Conservation (phyloP, 2,113 vertebrate genomes). For the Suricata suricatta region DNA sequence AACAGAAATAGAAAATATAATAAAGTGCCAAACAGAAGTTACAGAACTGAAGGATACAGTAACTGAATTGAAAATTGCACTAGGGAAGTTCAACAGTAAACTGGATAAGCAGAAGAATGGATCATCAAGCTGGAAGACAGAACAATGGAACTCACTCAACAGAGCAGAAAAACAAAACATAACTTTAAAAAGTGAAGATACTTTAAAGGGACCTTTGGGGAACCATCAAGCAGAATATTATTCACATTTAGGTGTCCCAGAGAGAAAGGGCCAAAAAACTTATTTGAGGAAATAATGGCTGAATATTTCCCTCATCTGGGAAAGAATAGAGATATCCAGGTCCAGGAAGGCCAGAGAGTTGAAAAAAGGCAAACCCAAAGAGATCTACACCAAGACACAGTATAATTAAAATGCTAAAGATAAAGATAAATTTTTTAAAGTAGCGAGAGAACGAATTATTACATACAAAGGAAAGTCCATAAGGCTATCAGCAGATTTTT, state of each 20-base stretch:
- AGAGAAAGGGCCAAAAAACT: not conserved
- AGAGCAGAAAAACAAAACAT: not conserved
- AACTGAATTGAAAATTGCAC: not conserved
- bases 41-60: not conserved
- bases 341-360: not conserved
- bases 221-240: not conserved
- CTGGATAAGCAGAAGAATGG: not conserved
- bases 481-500: not conserved
- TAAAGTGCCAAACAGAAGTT: not conserved
- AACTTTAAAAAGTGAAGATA: not conserved
- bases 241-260: not conserved
- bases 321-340: not conserved
- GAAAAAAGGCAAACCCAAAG: not conserved
- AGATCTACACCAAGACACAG: not conserved
- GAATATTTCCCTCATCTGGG: not conserved
- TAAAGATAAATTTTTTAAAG: not conserved
- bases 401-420: not conserved
- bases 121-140: not conserved
- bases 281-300: not conserved
- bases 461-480: not conserved
- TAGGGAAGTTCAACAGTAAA: not conserved
- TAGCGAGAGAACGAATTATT: not conserved
- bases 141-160: not conserved
- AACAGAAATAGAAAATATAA: not conserved
- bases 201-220: not conserved